phyloP scores from a whole-genome alignment of 64 coral and sea anemone species.

The Pocillopora damicornis region DNA sequence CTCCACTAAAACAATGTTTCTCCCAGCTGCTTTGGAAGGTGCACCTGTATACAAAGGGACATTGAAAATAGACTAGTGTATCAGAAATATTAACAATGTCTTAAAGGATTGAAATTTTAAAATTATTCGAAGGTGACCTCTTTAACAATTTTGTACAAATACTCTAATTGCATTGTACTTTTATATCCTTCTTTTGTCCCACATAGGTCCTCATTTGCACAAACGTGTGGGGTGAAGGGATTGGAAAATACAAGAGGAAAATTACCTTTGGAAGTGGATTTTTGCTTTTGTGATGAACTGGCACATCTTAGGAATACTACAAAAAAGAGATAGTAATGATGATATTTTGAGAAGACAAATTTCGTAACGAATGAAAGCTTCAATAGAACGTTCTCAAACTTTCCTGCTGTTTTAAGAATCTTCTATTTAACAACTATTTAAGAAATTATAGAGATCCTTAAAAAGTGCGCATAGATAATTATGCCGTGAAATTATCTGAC shows the following conservation, averaged over 20 bases:
- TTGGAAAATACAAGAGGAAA: background rate
- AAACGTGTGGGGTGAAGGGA: background rate
- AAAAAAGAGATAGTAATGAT: background rate
- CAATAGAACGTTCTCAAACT: too few relatives aligned
- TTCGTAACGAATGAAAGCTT: background rate
- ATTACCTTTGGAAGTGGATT: constrained; percentile 34
- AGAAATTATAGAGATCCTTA: too few relatives aligned
- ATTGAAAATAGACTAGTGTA: background rate
- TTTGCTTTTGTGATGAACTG: constrained; percentile 56
- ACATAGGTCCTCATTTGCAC: background rate
- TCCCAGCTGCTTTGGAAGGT: constrained; percentile 14
- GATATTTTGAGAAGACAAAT: background rate
- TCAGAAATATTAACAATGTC: background rate
- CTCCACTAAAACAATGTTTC: constrained; percentile 66
- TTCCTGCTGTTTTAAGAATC: too few relatives aligned
- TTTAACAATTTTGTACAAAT: too few relatives aligned
- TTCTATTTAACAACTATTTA: too few relatives aligned
- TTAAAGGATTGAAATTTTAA: background rate
- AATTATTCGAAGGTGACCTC: too few relatives aligned
- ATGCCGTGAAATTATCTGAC: too few relatives aligned
- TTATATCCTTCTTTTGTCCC: background rate
- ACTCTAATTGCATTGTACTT: too few relatives aligned
- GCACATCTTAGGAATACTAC: constrained; percentile 50
- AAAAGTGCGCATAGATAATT: too few relatives aligned
- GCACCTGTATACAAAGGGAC: background rate